Percentiles rank a stretch among this genome's conserved stretches.
Conservation (phyloP, 2,888 invertebrate genomes). For the Phalera bucephala region DNA sequence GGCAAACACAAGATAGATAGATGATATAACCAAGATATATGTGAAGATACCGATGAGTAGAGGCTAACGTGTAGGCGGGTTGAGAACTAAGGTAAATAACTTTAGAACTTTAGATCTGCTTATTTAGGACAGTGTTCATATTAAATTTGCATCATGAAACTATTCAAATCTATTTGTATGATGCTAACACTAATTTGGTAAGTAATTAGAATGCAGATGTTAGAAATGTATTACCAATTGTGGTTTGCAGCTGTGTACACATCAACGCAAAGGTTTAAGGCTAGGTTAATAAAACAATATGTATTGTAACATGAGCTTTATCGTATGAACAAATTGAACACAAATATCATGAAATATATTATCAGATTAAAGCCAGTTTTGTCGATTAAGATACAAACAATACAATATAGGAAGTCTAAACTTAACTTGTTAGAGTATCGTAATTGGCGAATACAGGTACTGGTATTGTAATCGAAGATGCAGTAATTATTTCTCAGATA, state of each 20-base stretch:
- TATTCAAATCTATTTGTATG: too few relatives aligned
- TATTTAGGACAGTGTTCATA: too few relatives aligned
- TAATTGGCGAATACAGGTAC: background rate
- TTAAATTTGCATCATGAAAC: too few relatives aligned
- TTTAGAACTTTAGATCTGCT: too few relatives aligned
- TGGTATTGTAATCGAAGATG: background rate
- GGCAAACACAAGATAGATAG: slow-evolving; percentile 34
- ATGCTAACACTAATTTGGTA: too few relatives aligned
- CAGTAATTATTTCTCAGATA: too few relatives aligned
- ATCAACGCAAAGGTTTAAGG: slow-evolving; percentile 1
- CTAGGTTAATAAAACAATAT: slow-evolving; percentile 1
- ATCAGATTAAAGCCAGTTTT: background rate
- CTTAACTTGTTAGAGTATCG: background rate
- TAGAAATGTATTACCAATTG: too few relatives aligned
- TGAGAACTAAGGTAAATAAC: slow-evolving; percentile 1
- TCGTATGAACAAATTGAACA: background rate
- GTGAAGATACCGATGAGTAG: slow-evolving; percentile 25
- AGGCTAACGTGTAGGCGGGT: slow-evolving; percentile 2
- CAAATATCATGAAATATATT: background rate
- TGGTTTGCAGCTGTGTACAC: background rate
- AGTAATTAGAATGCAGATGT: too few relatives aligned
- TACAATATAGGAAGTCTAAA: background rate
- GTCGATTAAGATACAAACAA: background rate
- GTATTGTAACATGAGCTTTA: slow-evolving; percentile 1
- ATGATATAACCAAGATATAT: slow-evolving; percentile 28